Evolutionary conservation across 2,888 invertebrate species (phyloP).

Genomic region (Prosopocoilus inquinatus): DNA sequence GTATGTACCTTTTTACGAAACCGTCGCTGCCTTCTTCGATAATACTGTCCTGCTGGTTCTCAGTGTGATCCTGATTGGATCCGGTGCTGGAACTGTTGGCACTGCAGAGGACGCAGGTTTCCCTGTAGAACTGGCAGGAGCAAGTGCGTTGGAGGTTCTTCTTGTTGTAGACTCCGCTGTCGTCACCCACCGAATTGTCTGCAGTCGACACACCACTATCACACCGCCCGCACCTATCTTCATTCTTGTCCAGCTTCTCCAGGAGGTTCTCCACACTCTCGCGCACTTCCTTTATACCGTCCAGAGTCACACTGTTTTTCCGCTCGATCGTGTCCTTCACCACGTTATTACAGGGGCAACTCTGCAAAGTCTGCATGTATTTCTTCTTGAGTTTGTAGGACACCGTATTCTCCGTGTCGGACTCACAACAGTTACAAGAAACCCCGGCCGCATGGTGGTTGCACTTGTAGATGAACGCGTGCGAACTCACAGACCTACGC

Average conservation of each 20-base stretch:
- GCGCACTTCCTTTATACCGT: conserved; percentile 52
- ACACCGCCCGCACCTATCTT: conserved; percentile 56
- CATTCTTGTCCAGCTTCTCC: conserved; percentile 51
- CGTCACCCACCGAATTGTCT: conserved; percentile 51
- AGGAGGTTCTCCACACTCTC: conserved; percentile 51
- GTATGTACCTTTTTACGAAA: conserved; percentile 48
- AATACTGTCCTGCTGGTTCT: conserved; percentile 49
- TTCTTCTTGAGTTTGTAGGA: conserved; percentile 49
- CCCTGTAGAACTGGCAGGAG: conserved; percentile 49
- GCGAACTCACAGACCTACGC: conserved; percentile 50
- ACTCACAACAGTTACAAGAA: conserved; percentile 51
- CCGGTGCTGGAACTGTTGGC: conserved; percentile 46
- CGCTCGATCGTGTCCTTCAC: conserved; percentile 43
- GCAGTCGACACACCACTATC: conserved; percentile 54
- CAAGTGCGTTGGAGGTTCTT: conserved; percentile 52
- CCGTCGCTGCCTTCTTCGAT: conserved; percentile 48
- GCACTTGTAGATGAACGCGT: conserved; percentile 52
- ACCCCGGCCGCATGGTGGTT: conserved; percentile 52
- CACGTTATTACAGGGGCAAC: conserved; percentile 29
- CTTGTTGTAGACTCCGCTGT: conserved; percentile 51
- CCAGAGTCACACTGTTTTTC: conserved; percentile 46
- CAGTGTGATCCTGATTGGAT: conserved; percentile 49
- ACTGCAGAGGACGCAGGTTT: conserved; percentile 47
- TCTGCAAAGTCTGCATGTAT: conserved; percentile 48
- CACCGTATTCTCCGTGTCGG: conserved; percentile 48